phyloP scores from a whole-genome alignment of 2,113 vertebrate species.

The Aythya baeri region DNA sequence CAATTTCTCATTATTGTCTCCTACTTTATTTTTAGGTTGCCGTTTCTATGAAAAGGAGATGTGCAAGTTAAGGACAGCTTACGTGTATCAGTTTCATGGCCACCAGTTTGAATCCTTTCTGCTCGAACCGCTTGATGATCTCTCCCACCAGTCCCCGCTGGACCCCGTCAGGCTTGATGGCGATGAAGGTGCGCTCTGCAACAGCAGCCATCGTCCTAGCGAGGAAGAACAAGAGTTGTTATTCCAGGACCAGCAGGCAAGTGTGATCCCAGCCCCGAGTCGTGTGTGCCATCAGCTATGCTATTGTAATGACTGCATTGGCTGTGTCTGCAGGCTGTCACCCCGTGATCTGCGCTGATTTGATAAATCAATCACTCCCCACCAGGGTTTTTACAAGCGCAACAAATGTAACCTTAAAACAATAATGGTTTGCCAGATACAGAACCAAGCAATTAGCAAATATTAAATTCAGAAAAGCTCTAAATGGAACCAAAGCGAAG shows the following conservation, averaged over 20 bases:
- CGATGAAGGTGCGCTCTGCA: slow-evolving; percentile 87
- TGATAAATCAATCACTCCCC: accelerated
- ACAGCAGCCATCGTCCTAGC: slow-evolving; percentile 69
- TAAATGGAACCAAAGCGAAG: accelerated
- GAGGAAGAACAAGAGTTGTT: neutral
- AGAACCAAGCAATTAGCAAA: neutral
- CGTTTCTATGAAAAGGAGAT: neutral
- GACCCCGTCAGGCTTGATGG: slow-evolving; percentile 92
- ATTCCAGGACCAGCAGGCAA: neutral
- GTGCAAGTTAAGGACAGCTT: neutral
- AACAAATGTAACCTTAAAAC: neutral
- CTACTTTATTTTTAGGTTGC: neutral
- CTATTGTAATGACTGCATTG: neutral
- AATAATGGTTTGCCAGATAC: accelerated
- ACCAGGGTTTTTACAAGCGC: accelerated
- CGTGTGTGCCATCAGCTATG: accelerated
- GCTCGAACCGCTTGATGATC: slow-evolving; percentile 87
- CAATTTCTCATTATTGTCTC: accelerated
- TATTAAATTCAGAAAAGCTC: neutral
- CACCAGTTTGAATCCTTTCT: slow-evolving; percentile 87
- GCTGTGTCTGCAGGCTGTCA: neutral
- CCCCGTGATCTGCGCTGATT: accelerated
- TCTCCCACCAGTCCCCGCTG: slow-evolving; percentile 88
- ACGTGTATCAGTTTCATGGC: slow-evolving; percentile 85
- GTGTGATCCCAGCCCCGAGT: neutral